Evolutionary conservation across 2,113 vertebrate genomes (phyloP).

Genomic region (Pituophis catenifer): DNA sequence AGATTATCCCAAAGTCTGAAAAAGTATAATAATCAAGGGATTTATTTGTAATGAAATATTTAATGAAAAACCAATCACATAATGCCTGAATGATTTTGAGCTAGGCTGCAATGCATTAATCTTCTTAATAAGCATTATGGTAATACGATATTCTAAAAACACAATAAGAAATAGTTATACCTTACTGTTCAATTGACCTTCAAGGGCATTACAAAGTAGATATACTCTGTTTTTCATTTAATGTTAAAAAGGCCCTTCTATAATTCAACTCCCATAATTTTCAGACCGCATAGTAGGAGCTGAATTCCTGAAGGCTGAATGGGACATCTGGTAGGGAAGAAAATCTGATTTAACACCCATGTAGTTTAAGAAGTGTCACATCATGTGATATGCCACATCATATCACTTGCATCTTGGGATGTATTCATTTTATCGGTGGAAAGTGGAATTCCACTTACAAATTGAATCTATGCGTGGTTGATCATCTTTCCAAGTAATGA

Average conservation of each 20-base stretch:
- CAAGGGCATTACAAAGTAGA: background rate
- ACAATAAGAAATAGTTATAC: conserved; percentile 22
- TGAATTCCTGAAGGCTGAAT: background rate
- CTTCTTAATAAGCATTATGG: conserved; percentile 65
- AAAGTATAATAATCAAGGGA: conserved; percentile 28
- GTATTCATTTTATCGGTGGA: background rate
- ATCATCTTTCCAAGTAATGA: conserved; percentile 40
- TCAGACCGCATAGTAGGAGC: background rate
- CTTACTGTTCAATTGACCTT: background rate
- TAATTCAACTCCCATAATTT: background rate
- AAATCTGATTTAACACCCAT: background rate
- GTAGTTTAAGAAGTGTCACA: background rate
- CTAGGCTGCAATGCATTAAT: conserved; percentile 60
- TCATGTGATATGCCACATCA: background rate
- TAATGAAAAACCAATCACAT: conserved; percentile 50
- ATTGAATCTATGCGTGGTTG: background rate
- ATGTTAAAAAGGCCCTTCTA: background rate
- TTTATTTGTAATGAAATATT: conserved; percentile 39
- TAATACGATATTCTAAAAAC: conserved; percentile 56
- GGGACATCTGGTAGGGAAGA: background rate
- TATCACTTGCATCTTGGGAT: background rate
- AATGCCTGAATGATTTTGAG: conserved; percentile 61
- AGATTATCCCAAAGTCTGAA: conserved; percentile 20
- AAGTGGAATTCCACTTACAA: background rate
- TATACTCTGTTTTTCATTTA: background rate